A percentile compares a stretch with the other conserved stretches of the same genome.
Conservation (phyloP, 2,113 vertebrate species). For the Ornithorhynchus anatinus region DNA sequence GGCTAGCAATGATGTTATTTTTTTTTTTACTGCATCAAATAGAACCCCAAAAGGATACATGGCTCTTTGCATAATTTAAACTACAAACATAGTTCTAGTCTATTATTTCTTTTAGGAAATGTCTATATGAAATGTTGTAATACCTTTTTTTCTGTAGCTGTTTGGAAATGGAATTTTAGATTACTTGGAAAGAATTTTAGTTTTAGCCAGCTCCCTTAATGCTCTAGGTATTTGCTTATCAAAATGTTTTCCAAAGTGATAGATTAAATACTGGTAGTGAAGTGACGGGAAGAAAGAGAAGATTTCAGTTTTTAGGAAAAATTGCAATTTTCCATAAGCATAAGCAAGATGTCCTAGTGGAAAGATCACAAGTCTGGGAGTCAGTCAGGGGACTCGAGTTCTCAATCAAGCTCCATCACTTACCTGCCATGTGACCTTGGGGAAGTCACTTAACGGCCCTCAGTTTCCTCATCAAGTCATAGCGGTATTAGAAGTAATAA, state of each 20-base stretch:
- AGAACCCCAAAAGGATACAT: conserved; percentile 15
- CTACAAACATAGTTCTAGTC: conserved; percentile 21
- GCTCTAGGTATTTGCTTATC: conserved; percentile 25
- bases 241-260: conserved; percentile 33
- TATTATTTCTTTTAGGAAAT: conserved; percentile 36
- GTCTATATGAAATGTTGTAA: conserved; percentile 18
- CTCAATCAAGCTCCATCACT: no score
- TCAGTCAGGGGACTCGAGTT: no score
- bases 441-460: no score
- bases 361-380: no score
- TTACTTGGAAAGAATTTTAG: conserved; percentile 18
- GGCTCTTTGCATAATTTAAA: conserved; percentile 30
- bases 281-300: conserved; percentile 21
- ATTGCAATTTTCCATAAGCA: no score
- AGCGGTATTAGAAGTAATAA: no score
- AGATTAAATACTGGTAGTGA: conserved; percentile 16
- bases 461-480: no score
- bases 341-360: no score
- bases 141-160: conserved; percentile 12
- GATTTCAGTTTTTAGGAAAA: conserved; percentile 5
- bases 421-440: no score
- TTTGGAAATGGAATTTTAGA: conserved; percentile 39
- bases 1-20: background rate
- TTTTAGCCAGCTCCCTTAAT: conserved; percentile 4
- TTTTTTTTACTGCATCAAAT: conserved; percentile 40